These are phyloP conservation scores for Scaptomyza montana DNA, from an alignment of 1,140 invertebrate species.

Conservation along the genomic window DNA sequence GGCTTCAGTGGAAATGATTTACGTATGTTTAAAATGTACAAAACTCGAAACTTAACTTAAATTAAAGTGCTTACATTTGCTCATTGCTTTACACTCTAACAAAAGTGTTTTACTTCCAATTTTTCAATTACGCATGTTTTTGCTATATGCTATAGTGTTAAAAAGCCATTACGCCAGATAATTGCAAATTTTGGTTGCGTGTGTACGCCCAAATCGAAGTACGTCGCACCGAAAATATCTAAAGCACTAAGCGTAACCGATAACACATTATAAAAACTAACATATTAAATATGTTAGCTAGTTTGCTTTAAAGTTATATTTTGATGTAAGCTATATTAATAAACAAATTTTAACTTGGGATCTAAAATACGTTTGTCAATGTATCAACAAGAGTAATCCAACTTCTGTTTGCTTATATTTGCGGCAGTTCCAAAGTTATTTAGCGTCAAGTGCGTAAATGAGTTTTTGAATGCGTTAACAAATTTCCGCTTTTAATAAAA, in stretches of 20 bases:
- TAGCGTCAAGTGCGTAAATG: constrained; percentile 44
- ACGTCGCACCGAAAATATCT: not conserved
- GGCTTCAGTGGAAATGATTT: not conserved
- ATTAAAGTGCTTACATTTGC: too few relatives aligned
- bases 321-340: not conserved
- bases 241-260: not conserved
- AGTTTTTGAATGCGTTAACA: too few relatives aligned
- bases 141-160: constrained; percentile 53
- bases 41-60: constrained; percentile 14
- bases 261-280: not conserved
- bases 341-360: not conserved
- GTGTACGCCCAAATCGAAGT: constrained; percentile 12
- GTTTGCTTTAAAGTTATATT: not conserved
- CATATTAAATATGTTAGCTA: not conserved
- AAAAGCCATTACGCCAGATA: constrained; percentile 72
- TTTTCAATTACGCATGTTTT: constrained; percentile 66
- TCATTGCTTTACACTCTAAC: not conserved
- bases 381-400: not conserved
- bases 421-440: not conserved
- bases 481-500: constrained; percentile 74
- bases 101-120: constrained; percentile 67
- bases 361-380: not conserved
- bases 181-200: constrained; percentile 54
- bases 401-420: too few relatives aligned
- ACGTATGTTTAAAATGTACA: not conserved